Conservation (phyloP, 1,140 invertebrate species). For the Conopomorpha cramerella region DNA sequence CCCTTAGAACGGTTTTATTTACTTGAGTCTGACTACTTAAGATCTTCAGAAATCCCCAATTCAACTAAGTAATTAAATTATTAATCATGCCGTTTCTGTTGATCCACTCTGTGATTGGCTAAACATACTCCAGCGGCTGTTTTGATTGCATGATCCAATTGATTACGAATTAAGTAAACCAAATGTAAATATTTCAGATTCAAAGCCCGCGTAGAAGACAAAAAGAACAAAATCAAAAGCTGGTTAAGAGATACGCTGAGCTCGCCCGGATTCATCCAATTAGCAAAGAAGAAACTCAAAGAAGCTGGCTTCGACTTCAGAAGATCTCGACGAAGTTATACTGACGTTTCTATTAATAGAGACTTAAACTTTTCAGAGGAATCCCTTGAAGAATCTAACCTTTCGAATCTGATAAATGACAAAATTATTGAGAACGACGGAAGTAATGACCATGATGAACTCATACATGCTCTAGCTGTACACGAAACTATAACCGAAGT, state of each 20-base stretch:
- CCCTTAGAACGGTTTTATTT: neutral
- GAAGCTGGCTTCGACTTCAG: slow-evolving; percentile 24
- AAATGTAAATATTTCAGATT: slow-evolving; percentile 16
- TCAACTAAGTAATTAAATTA: neutral
- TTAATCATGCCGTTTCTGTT: neutral
- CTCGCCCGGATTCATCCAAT: slow-evolving; percentile 28
- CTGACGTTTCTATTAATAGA: too few species aligned
- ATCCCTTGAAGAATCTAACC: slow-evolving; percentile 35
- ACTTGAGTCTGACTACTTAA: neutral
- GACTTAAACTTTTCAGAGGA: too few species aligned
- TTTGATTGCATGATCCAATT: too few species aligned
- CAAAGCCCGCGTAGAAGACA: slow-evolving; percentile 37
- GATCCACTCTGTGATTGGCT: too few species aligned
- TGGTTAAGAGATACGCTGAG: slow-evolving; percentile 38
- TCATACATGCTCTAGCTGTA: too few species aligned
- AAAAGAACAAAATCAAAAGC: slow-evolving; percentile 44
- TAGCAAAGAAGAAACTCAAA: slow-evolving; percentile 34
- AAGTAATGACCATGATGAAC: too few species aligned
- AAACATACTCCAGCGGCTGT: too few species aligned
- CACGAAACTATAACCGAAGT: too few species aligned
- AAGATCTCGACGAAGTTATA: slow-evolving; percentile 10
- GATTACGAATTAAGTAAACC: neutral
- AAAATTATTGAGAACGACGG: slow-evolving; percentile 18
- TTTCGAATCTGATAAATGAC: slow-evolving; percentile 28
- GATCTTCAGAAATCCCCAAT: neutral